These are phyloP conservation scores for Cylas formicarius DNA, from an alignment of 1,140 invertebrate species.

Conservation along the genomic window DNA sequence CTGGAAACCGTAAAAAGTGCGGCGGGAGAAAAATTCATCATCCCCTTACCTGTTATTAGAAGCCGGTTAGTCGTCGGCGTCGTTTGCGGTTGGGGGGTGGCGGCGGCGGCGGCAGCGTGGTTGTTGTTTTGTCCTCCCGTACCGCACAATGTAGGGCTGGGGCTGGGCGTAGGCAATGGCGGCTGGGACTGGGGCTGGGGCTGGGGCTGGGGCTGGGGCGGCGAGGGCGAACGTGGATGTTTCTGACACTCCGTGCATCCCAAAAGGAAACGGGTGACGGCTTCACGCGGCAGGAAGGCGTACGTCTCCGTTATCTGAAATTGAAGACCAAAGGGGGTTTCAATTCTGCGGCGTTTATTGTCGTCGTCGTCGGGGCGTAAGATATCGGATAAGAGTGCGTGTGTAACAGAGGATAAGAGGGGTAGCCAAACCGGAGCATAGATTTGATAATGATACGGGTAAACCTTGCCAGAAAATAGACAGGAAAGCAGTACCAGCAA, in stretches of 20 bases:
- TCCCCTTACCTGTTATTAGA: conserved; percentile 17
- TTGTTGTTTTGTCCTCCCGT: too few relatives aligned
- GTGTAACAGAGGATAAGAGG: too few relatives aligned
- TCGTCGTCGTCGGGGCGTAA: conserved; percentile 7
- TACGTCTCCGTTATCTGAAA: conserved; percentile 90
- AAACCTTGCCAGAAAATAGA: too few relatives aligned
- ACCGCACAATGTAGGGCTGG: conserved; percentile 28
- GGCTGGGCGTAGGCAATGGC: conserved; percentile 42
- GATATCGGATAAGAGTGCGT: too few relatives aligned
- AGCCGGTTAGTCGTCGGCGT: conserved; percentile 4
- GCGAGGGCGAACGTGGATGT: conserved; percentile 69
- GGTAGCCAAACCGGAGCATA: too few relatives aligned
- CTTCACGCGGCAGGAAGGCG: conserved; percentile 89
- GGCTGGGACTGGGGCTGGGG: conserved; percentile 50
- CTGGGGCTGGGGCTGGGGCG: conserved; percentile 45
- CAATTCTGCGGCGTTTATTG: conserved; percentile 21
- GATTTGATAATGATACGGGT: too few relatives aligned
- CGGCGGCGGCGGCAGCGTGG: conserved; percentile 38
- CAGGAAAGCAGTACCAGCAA: too few relatives aligned
- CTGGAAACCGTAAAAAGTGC: too few relatives aligned
- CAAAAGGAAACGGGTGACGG: conserved; percentile 88
- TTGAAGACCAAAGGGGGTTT: conserved; percentile 24
- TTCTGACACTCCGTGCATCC: conserved; percentile 90
- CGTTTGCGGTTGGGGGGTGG: conserved; percentile 38
- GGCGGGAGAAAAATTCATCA: too few relatives aligned